Conservation (phyloP, 2,888 invertebrate genomes). For the Colostygia pectinataria region DNA sequence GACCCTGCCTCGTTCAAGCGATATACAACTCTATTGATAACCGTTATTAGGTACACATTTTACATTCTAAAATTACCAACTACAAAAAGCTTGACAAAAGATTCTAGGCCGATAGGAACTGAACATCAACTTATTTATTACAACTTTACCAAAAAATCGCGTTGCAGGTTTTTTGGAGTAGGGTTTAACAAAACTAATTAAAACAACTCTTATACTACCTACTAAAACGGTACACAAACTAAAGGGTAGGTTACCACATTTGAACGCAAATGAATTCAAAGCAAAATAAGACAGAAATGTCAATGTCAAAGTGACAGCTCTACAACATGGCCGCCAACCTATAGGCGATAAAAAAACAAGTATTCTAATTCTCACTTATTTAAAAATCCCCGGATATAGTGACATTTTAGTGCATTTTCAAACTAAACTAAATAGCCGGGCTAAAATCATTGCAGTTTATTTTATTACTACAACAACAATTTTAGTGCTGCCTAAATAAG, state of each 20-base stretch:
- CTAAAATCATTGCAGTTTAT: too few species aligned
- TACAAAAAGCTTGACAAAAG: slow-evolving; percentile 70
- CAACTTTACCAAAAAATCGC: slow-evolving; percentile 1
- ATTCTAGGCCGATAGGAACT: slow-evolving; percentile 80
- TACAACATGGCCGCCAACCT: slow-evolving; percentile 31
- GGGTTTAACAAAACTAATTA: slow-evolving; percentile 39
- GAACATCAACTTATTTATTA: slow-evolving; percentile 44
- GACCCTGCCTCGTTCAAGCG: slow-evolving; percentile 82
- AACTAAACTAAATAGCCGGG: too few species aligned
- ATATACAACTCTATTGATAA: slow-evolving; percentile 59
- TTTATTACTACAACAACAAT: too few species aligned
- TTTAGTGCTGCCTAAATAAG: too few species aligned
- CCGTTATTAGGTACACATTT: slow-evolving; percentile 31
- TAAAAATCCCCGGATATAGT: too few species aligned
- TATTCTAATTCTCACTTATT: slow-evolving; percentile 69
- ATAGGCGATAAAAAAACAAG: slow-evolving; percentile 33
- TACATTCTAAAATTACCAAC: slow-evolving; percentile 51
- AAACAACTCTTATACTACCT: slow-evolving; percentile 49
- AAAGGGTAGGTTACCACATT: slow-evolving; percentile 13
- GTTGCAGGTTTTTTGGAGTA: background rate
- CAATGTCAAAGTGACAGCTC: slow-evolving; percentile 37
- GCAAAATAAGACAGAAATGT: slow-evolving; percentile 13
- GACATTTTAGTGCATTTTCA: too few species aligned
- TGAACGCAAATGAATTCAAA: slow-evolving; percentile 15
- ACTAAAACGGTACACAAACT: slow-evolving; percentile 13